Conservation (phyloP, 2,113 vertebrate species). For the Myiagra hebetior region DNA sequence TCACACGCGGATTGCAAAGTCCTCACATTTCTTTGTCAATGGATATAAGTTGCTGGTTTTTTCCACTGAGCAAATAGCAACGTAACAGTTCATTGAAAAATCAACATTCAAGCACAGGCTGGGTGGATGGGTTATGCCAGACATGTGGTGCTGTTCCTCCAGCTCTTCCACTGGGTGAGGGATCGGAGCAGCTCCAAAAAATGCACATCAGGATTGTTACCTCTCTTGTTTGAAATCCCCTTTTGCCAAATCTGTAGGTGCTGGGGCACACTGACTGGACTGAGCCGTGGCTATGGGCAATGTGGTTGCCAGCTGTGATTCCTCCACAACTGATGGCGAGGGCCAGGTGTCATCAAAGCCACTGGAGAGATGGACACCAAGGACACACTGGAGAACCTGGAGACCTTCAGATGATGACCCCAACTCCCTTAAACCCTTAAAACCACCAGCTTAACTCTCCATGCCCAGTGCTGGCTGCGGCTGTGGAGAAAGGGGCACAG, state of each 20-base stretch:
- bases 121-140: not conserved
- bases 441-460: not conserved
- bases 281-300: not conserved
- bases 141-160: not conserved
- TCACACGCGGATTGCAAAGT: not conserved
- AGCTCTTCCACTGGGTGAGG: not conserved
- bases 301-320: not conserved
- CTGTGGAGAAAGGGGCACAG: not conserved
- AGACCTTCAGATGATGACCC: not conserved
- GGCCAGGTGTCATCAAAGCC: not conserved
- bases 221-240: not conserved
- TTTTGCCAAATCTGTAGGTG: not conserved
- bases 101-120: not conserved
- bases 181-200: fast-evolving
- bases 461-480: not conserved
- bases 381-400: not conserved
- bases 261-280: not conserved
- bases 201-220: not conserved
- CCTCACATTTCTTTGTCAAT: not conserved
- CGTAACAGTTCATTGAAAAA: not conserved
- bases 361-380: not conserved
- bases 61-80: not conserved
- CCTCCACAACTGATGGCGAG: not conserved
- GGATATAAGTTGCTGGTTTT: not conserved
- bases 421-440: not conserved